Evolutionary conservation across 2,888 invertebrate genomes (phyloP).

Genomic region (Isotomurus palustris): DNA sequence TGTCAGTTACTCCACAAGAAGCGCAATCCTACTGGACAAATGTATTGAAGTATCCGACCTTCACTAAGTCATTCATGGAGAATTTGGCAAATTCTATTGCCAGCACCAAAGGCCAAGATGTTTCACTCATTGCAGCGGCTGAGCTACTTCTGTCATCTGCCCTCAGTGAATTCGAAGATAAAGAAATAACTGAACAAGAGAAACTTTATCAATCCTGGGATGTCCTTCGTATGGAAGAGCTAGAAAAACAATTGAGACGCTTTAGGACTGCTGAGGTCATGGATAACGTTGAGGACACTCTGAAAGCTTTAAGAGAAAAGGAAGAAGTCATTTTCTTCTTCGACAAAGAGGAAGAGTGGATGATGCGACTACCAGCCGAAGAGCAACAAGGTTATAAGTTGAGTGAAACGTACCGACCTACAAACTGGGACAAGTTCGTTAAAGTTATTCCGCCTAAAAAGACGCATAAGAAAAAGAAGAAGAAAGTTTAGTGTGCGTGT

Average conservation of each 20-base stretch:
- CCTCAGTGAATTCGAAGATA: slow-evolving; percentile 56
- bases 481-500: too few relatives aligned
- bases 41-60: background rate
- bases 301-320: slow-evolving; percentile 57
- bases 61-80: background rate
- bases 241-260: slow-evolving; percentile 59
- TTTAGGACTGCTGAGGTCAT: slow-evolving; percentile 54
- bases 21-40: too few relatives aligned
- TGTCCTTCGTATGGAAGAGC: slow-evolving; percentile 55
- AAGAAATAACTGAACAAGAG: slow-evolving; percentile 59
- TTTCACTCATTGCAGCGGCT: slow-evolving; percentile 20
- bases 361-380: slow-evolving; percentile 39
- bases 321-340: slow-evolving; percentile 64
- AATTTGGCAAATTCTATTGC: background rate
- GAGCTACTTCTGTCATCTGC: slow-evolving; percentile 38
- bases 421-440: slow-evolving; percentile 24
- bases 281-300: slow-evolving; percentile 58
- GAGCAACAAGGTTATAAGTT: slow-evolving; percentile 28
- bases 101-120: background rate
- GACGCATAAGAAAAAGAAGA: slow-evolving; percentile 25
- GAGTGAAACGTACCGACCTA: slow-evolving; percentile 19
- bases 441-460: slow-evolving; percentile 29
- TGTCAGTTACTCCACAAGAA: too few relatives aligned
- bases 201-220: slow-evolving; percentile 61
- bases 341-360: slow-evolving; percentile 65